Conservation (phyloP, 2,888 invertebrate genomes). For the Microctonus aethiopoides region DNA sequence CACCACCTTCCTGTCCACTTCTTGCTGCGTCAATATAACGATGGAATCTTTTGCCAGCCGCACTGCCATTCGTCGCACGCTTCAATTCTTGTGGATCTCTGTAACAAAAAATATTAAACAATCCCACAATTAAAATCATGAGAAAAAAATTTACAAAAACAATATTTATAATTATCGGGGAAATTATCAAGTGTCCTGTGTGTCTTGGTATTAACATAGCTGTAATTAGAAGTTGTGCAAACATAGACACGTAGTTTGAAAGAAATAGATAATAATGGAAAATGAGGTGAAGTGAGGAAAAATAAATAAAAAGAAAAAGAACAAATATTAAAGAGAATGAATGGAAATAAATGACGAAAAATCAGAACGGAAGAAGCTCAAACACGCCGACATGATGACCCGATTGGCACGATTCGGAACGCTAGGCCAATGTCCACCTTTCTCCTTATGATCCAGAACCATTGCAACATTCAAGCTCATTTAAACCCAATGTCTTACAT, state of each 20-base stretch:
- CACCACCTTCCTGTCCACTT: conserved; percentile 84
- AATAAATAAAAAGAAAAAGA: conserved; percentile 10
- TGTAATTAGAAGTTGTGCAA: background rate
- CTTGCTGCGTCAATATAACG: conserved; percentile 84
- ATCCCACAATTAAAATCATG: background rate
- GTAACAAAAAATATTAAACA: conserved; percentile 45
- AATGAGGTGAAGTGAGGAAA: conserved; percentile 13
- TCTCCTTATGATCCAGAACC: conserved; percentile 57
- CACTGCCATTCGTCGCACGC: conserved; percentile 75
- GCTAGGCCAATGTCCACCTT: conserved; percentile 56
- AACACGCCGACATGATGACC: conserved; percentile 53
- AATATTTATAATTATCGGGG: background rate
- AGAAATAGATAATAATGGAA: conserved; percentile 3
- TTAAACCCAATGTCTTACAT: background rate
- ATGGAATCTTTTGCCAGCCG: conserved; percentile 80
- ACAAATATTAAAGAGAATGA: conserved; percentile 13
- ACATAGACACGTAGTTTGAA: background rate
- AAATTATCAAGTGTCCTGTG: background rate
- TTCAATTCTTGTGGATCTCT: conserved; percentile 82
- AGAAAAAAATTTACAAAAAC: background rate
- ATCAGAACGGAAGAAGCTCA: conserved; percentile 41
- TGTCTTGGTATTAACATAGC: background rate
- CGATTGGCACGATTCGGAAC: conserved; percentile 57
- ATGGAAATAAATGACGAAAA: conserved; percentile 22
- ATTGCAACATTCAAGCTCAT: conserved; percentile 29